These are phyloP conservation scores for Tenualosa thibaudeaui DNA, from an alignment of 2,797 vertebrate species.

Conservation along the genomic window DNA sequence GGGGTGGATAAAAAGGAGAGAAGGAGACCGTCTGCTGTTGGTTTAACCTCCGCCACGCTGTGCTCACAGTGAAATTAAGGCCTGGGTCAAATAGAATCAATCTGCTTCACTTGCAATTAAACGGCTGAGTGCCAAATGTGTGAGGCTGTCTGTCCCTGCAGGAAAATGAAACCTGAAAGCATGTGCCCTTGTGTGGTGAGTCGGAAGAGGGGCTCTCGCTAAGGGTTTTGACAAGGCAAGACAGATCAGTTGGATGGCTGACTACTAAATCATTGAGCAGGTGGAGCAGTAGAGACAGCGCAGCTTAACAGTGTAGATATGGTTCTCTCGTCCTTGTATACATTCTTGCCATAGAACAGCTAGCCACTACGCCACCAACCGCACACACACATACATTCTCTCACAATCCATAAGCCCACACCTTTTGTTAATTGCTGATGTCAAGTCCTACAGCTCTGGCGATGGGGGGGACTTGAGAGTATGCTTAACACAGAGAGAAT, in stretches of 20 bases:
- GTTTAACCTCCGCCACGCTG: slow-evolving; percentile 6
- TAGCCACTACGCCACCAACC: not conserved
- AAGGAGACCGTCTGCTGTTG: slow-evolving; percentile 7
- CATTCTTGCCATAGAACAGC: not conserved
- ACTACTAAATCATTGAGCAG: not conserved
- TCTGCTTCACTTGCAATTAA: slow-evolving; percentile 21
- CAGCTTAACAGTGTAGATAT: not conserved
- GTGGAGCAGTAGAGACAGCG: not conserved
- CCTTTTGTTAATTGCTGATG: not conserved
- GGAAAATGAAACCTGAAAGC: not conserved
- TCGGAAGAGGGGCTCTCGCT: not conserved
- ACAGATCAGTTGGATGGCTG: not conserved
- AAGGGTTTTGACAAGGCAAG: not conserved
- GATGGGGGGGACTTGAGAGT: not conserved
- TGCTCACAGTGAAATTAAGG: not conserved
- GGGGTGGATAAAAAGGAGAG: slow-evolving; percentile 11
- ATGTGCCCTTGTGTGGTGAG: not conserved
- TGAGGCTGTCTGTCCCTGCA: not conserved
- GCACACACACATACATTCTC: not conserved
- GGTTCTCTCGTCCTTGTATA: not conserved
- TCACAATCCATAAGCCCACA: too few relatives aligned
- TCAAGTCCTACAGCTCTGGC: not conserved
- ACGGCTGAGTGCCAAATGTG: not conserved
- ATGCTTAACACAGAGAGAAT: not conserved
- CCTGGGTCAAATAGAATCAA: slow-evolving; percentile 16